Base-by-base conservation (phyloP, 2,888 invertebrate species). In the Pharmacophagus antenor region DNA sequence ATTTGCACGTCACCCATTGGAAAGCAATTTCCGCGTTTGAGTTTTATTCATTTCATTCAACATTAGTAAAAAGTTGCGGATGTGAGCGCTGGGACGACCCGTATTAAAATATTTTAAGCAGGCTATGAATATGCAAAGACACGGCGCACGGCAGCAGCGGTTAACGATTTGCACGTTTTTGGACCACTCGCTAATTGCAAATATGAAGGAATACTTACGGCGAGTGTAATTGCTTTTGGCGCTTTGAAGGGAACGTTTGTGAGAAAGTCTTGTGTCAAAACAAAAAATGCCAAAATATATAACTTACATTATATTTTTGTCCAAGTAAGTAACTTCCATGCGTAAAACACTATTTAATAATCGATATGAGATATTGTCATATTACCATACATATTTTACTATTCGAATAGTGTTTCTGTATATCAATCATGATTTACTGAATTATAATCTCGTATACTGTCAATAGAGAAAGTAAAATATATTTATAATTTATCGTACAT, bases 81-180 rank as follows among this genome's bases (percentile, higher is more conserved):
- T 82, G 76, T 77, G 78, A 74, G 76, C 69, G 78, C 70, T 77
- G 74, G 82, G 82, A 74, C 80, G 82, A 82, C 79, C 82, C 82
- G 81, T 84, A 86, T 89, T 89, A 89, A 89, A 89, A 89, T 89
- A 89, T 89, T 89, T 88, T 89, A 89, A 89, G 80, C 82, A 89
- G 89, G 85, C 86, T 83, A 89, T 89, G 89, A 90, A 90, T 90
- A 90, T 90, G 89, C 89, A 88, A 83, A 82, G 86, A 84, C 89
- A 90, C 89, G 89, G 74, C 82, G 73, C 84, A 76, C 82, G 76
- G 77, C 77, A 82, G 79, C 73, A 81, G 80, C 72, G 84, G 84
- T 80, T 88, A 88, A 87, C 89, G 89, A 88, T 89, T 89, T 82
- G 87, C 89, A 88, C 89, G 89, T 87, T 89, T 89, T 88, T 88